Evolutionary conservation across 2,888 invertebrate genomes (phyloP), one percentile per base, ranked within the genome.

Genomic region (Cartodere bifasciata): DNA sequence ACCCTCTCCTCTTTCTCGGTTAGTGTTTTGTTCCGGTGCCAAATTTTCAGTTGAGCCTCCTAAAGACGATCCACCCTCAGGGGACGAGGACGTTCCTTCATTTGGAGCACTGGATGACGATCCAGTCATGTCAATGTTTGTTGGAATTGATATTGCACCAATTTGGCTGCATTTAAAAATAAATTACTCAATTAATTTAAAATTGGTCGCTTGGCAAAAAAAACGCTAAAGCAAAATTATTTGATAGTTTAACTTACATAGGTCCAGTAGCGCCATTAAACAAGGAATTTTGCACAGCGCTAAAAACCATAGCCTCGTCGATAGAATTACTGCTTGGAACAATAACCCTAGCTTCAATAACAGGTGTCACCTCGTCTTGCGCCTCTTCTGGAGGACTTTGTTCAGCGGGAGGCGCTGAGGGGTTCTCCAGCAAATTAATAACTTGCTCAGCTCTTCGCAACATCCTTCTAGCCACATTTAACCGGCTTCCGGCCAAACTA

Each of bases 391-490:
- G 49, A 11, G 52, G 42, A n/a, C 45, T 37, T 10, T 45, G 39
- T 29, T 53, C 51, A 14, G 52, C 44, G 20, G 42, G 36, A 6
- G 47, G 35, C 4, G 44, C 44, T 15, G 47, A 36, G 23, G 62
- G 61, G 44, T 59, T 58, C 43, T 68, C 67, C 23, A 70, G 46
- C 22, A 56, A 50, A 26, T 52, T 53, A 13, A 70, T 51, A 2
- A 63, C 56, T 24, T 57, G 53, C 39, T 61, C 60, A 2, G 68
- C 67, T 21, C 62, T 52, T 21, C 58, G 50, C 24, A 70, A 40
- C 66, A 68, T 68, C 35, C 63, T 56, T 39, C 56, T 55, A 7
- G 67, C 68, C 15, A 65, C 59, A 35, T 57, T 54, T 28, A 70
- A 48, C n/a, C 70, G 62, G 41, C 64, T 65, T 16, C 59, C 63